phyloP scores from a whole-genome alignment of 2,888 invertebrate species.

The Ichneumon xanthorius region DNA sequence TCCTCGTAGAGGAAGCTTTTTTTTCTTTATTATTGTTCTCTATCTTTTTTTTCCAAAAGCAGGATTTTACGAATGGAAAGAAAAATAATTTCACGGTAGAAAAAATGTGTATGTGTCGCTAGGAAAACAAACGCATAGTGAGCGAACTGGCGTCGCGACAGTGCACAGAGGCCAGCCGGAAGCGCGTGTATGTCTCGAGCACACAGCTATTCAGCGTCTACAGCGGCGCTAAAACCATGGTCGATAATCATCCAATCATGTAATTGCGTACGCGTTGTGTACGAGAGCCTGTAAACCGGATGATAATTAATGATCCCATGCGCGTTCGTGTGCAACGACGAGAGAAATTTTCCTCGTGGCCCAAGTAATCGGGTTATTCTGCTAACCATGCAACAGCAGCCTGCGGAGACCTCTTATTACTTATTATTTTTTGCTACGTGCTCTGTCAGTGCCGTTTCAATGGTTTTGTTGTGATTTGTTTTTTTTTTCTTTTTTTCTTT shows the following conservation, averaged over 20 bases:
- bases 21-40: too few relatives aligned
- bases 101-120: neutral
- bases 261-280: slow-evolving; percentile 73
- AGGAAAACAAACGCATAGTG: neutral
- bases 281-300: slow-evolving; percentile 71
- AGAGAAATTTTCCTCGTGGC: slow-evolving; percentile 52
- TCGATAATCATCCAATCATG: slow-evolving; percentile 78
- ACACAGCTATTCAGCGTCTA: slow-evolving; percentile 16
- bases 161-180: slow-evolving; percentile 50
- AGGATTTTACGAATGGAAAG: neutral
- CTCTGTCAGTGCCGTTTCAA: neutral
- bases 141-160: slow-evolving; percentile 31
- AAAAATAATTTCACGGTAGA: neutral
- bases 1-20: too few relatives aligned
- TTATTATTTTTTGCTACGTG: slow-evolving; percentile 37
- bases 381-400: slow-evolving; percentile 20
- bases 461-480: neutral
- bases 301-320: slow-evolving; percentile 75
- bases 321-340: slow-evolving; percentile 58
- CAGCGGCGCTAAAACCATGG: slow-evolving; percentile 56
- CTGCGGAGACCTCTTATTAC: slow-evolving; percentile 54
- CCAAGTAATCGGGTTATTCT: neutral
- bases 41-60: neutral
- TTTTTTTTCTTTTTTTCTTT: slow-evolving; percentile 10
- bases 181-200: slow-evolving; percentile 36